phyloP scores from a whole-genome alignment of 2,113 vertebrate genomes.

The Cottus gobio region DNA sequence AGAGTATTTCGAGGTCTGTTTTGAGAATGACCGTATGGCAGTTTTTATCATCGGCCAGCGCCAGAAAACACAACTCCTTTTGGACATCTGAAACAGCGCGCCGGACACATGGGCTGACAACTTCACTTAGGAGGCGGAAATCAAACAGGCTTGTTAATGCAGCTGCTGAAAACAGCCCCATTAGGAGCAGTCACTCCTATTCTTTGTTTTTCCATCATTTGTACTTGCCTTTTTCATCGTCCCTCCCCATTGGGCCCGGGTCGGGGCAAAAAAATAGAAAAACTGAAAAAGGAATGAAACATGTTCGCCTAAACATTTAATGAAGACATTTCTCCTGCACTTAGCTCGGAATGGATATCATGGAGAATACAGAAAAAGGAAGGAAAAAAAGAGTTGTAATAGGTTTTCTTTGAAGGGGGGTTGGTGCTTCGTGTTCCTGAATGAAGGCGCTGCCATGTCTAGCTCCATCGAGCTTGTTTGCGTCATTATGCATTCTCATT shows the following conservation, averaged over 20 bases:
- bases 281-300: slow-evolving; percentile 45
- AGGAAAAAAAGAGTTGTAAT: slow-evolving; percentile 4
- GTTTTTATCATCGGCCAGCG: slow-evolving; percentile 65
- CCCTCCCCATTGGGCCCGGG: slow-evolving; percentile 41
- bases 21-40: slow-evolving; percentile 72
- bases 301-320: slow-evolving; percentile 66
- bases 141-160: slow-evolving; percentile 78
- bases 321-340: slow-evolving; percentile 58
- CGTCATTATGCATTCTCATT: slow-evolving; percentile 75
- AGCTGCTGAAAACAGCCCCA: slow-evolving; percentile 78
- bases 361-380: slow-evolving; percentile 38
- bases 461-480: slow-evolving; percentile 69
- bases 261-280: not conserved
- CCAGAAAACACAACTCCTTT: slow-evolving; percentile 79
- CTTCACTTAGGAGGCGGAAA: slow-evolving; percentile 71
- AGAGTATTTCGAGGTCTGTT: slow-evolving; percentile 73
- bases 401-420: slow-evolving; percentile 17
- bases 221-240: slow-evolving; percentile 58
- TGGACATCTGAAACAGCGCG: slow-evolving; percentile 70
- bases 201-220: slow-evolving; percentile 71
- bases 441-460: slow-evolving; percentile 54
- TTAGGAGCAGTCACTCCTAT: slow-evolving; percentile 67
- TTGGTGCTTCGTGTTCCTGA: slow-evolving; percentile 43
- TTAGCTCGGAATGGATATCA: slow-evolving; percentile 56
- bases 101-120: slow-evolving; percentile 75